These are phyloP conservation scores for Hycleus phaleratus DNA, from an alignment of 1,140 invertebrate genomes.

Conservation along the genomic window DNA sequence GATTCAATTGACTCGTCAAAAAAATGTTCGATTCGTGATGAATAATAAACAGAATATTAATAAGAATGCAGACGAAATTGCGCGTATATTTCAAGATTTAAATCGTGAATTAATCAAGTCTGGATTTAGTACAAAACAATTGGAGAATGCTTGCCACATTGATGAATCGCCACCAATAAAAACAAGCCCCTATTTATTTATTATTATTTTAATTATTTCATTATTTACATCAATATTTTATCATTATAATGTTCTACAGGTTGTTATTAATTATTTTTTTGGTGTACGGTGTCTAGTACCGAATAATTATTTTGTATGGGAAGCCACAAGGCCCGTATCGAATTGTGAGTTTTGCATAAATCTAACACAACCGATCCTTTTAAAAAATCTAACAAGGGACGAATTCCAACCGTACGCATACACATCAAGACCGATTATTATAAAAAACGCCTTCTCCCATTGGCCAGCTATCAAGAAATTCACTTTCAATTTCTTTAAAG, in stretches of 20 bases:
- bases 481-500: constrained; percentile 66
- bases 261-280: constrained; percentile 16
- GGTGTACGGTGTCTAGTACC: constrained; percentile 64
- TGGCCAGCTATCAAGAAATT: constrained; percentile 71
- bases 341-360: constrained; percentile 66
- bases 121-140: constrained; percentile 7
- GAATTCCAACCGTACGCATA: constrained; percentile 67
- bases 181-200: constrained; percentile 3
- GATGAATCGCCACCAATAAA: background rate
- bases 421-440: constrained; percentile 70
- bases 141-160: constrained; percentile 5
- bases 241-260: background rate
- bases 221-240: background rate
- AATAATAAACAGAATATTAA: constrained; percentile 4
- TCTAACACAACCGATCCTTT: constrained; percentile 47
- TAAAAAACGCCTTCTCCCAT: constrained; percentile 64
- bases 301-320: constrained; percentile 79
- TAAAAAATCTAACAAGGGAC: constrained; percentile 56
- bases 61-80: constrained; percentile 8
- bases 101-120: constrained; percentile 2
- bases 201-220: background rate
- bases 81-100: constrained; percentile 3
- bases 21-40: constrained; percentile 1
- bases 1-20: too few relatives aligned
- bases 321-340: constrained; percentile 73